Conservation (phyloP, 2,888 invertebrate genomes). For the Eilema caniola region DNA sequence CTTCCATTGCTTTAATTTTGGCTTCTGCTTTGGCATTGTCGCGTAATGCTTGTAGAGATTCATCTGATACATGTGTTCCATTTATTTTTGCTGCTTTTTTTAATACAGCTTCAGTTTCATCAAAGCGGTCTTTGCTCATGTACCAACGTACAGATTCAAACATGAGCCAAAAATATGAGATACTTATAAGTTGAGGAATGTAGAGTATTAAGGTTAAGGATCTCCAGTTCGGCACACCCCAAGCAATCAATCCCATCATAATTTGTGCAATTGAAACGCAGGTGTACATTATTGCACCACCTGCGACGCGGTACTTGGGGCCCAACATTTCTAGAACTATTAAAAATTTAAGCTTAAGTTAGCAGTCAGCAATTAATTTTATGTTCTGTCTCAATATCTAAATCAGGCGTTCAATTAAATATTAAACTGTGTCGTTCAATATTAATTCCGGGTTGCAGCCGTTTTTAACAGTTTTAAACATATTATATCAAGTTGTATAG, state of each 20-base stretch:
- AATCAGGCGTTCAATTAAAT: no score
- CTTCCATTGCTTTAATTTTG: conserved; percentile 49
- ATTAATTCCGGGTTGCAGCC: no score
- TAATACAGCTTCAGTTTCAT: conserved; percentile 88
- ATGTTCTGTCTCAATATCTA: no score
- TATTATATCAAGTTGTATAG: no score
- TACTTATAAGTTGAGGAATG: conserved; percentile 88
- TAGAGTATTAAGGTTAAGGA: conserved; percentile 89
- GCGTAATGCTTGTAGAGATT: conserved; percentile 65
- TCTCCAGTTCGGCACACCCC: conserved; percentile 90
- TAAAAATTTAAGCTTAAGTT: neutral
- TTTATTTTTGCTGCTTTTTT: conserved; percentile 88
- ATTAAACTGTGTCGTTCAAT: no score
- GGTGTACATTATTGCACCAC: conserved; percentile 89
- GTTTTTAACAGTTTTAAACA: no score
- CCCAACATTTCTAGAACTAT: conserved; percentile 92
- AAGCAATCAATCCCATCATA: conserved; percentile 89
- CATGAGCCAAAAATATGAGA: conserved; percentile 89
- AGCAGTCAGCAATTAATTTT: no score
- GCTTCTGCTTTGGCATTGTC: conserved; percentile 63
- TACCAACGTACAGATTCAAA: conserved; percentile 93
- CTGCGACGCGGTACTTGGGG: conserved; percentile 89
- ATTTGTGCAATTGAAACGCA: conserved; percentile 91
- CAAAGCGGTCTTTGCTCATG: conserved; percentile 89
- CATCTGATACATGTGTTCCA: conserved; percentile 69